Percentiles rank a stretch among this genome's conserved stretches.
These are phyloP conservation scores for Chrysotoxum bicinctum DNA, from an alignment of 2,888 invertebrate species.

Conservation along the genomic window DNA sequence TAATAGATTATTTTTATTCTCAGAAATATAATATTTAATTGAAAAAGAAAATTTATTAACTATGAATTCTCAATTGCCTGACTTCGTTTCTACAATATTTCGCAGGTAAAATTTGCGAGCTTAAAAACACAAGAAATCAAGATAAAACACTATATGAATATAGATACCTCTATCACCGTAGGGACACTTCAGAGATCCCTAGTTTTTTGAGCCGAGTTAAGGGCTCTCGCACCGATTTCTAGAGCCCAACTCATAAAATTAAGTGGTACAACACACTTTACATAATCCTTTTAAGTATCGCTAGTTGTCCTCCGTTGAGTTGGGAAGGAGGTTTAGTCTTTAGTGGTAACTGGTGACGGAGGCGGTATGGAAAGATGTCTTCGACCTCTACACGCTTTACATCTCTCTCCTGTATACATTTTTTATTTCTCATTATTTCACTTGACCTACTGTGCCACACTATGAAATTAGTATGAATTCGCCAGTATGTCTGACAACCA, in stretches of 20 bases:
- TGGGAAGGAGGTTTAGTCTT: neutral
- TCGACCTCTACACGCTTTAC: conserved; percentile 62
- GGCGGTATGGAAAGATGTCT: conserved; percentile 56
- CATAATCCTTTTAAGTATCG: conserved; percentile 54
- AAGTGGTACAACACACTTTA: conserved; percentile 68
- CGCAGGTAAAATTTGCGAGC: neutral
- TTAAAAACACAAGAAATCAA: neutral
- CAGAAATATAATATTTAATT: neutral
- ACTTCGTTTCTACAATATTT: neutral
- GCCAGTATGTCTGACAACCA: conserved; percentile 59
- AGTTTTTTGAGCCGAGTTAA: conserved; percentile 27
- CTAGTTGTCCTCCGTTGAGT: neutral
- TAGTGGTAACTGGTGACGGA: neutral
- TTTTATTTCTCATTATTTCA: conserved; percentile 48
- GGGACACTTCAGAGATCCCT: neutral
- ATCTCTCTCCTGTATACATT: conserved; percentile 41
- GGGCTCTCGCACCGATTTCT: conserved; percentile 40
- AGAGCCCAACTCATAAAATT: conserved; percentile 54
- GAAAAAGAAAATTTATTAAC: neutral
- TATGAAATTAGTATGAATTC: conserved; percentile 31
- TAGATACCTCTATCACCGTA: neutral
- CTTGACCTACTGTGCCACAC: conserved; percentile 69
- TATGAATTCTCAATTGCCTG: neutral
- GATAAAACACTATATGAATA: no score
- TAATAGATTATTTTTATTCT: neutral